Evolutionary conservation across 2,888 invertebrate species (phyloP).

Genomic region (Parnassius apollo): DNA sequence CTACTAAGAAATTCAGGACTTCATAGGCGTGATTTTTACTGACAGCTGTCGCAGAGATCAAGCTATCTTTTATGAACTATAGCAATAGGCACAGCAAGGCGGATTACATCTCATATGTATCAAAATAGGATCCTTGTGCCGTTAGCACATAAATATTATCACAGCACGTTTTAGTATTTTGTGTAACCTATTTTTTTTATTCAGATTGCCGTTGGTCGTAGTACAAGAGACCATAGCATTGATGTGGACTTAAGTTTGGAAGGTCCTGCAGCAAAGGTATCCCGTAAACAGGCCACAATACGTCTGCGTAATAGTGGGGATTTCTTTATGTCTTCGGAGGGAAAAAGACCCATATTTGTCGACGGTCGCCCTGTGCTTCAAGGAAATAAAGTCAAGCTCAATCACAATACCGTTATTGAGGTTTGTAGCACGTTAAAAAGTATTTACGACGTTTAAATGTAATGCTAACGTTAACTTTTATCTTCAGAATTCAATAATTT

Average conservation of each 20-base stretch:
- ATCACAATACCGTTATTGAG: constrained; percentile 97
- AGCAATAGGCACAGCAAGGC: too few relatives aligned
- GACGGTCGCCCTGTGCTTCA: constrained; percentile 94
- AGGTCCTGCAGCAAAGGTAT: constrained; percentile 96
- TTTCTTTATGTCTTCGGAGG: constrained; percentile 97
- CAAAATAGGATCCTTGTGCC: too few relatives aligned
- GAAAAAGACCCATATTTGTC: constrained; percentile 95
- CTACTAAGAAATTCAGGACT: too few relatives aligned
- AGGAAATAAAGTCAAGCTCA: constrained; percentile 93
- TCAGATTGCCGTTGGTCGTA: constrained; percentile 94
- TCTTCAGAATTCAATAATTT: not conserved
- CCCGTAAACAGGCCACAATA: constrained; percentile 95
- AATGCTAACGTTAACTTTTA: not conserved
- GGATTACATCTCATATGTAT: too few relatives aligned
- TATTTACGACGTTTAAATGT: not conserved
- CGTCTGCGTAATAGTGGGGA: constrained; percentile 95
- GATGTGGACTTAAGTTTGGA: constrained; percentile 97
- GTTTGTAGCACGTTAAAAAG: constrained; percentile 59
- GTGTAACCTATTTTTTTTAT: not conserved
- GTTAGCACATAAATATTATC: too few relatives aligned
- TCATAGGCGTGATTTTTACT: too few relatives aligned
- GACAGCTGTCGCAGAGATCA: too few relatives aligned
- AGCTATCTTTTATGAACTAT: too few relatives aligned
- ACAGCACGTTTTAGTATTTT: too few relatives aligned
- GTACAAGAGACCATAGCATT: constrained; percentile 92